phyloP scores from a whole-genome alignment of 1,140 invertebrate genomes.

The Anagrus nilaparvatae region DNA sequence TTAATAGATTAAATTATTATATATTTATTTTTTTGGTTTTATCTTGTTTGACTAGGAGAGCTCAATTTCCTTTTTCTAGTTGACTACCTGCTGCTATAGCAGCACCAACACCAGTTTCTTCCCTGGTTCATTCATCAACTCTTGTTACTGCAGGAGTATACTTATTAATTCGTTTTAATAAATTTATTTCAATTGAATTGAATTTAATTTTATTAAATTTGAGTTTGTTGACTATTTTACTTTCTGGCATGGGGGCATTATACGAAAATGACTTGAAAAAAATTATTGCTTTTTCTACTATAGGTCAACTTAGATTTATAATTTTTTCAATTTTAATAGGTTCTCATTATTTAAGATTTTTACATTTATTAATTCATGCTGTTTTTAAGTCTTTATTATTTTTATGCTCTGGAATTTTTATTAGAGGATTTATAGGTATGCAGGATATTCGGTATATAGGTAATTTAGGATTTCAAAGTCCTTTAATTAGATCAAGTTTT shows the following conservation, averaged over 20 bases:
- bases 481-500: slow-evolving; percentile 40
- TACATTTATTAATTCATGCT: slow-evolving; percentile 51
- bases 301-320: slow-evolving; percentile 58
- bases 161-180: slow-evolving; percentile 55
- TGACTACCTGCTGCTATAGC: slow-evolving; percentile 59
- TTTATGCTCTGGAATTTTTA: slow-evolving; percentile 48
- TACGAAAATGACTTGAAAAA: slow-evolving; percentile 57
- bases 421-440: slow-evolving; percentile 47
- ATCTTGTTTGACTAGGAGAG: slow-evolving; percentile 57
- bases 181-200: slow-evolving; percentile 18
- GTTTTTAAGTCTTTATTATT: slow-evolving; percentile 56
- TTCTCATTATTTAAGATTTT: slow-evolving; percentile 46
- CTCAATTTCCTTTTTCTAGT: slow-evolving; percentile 60
- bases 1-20: slow-evolving; percentile 37
- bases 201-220: slow-evolving; percentile 20
- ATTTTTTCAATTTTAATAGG: slow-evolving; percentile 45
- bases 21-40: slow-evolving; percentile 40
- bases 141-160: slow-evolving; percentile 61
- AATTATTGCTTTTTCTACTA: slow-evolving; percentile 61
- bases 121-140: slow-evolving; percentile 64
- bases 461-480: slow-evolving; percentile 30
- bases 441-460: slow-evolving; percentile 55
- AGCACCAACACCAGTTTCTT: slow-evolving; percentile 56
- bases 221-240: slow-evolving; percentile 39
- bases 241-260: slow-evolving; percentile 44